These are phyloP conservation scores for Ptychoptera albimana DNA, from an alignment of 2,888 invertebrate species.

Conservation along the genomic window DNA sequence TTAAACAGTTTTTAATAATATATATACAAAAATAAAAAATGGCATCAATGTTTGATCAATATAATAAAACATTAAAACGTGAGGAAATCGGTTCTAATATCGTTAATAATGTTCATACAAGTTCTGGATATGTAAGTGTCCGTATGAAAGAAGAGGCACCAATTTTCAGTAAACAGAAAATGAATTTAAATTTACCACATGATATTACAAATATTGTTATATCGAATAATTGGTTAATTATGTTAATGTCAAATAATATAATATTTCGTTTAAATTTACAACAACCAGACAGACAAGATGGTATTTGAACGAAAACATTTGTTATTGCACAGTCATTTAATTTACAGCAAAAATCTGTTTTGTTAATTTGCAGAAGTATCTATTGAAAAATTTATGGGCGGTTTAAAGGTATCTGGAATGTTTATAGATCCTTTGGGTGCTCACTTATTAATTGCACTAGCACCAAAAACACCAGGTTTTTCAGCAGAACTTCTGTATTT, in stretches of 20 bases:
- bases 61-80: slow-evolving; percentile 57
- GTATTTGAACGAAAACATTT: slow-evolving; percentile 28
- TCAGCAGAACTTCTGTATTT: slow-evolving; percentile 67
- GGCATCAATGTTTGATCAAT: slow-evolving; percentile 75
- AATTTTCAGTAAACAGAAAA: slow-evolving; percentile 73
- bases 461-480: slow-evolving; percentile 33
- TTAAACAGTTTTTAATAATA: too few relatives aligned
- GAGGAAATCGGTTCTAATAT: slow-evolving; percentile 18
- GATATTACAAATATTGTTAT: slow-evolving; percentile 67
- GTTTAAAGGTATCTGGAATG: slow-evolving; percentile 22
- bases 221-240: slow-evolving; percentile 64
- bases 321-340: not conserved
- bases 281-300: slow-evolving; percentile 60
- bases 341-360: not conserved
- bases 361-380: slow-evolving; percentile 17
- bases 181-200: slow-evolving; percentile 63
- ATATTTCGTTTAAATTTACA: slow-evolving; percentile 68
- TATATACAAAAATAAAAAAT: slow-evolving; percentile 32
- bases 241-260: slow-evolving; percentile 69
- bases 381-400: slow-evolving; percentile 24
- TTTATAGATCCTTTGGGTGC: slow-evolving; percentile 70
- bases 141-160: slow-evolving; percentile 56
- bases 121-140: slow-evolving; percentile 38
- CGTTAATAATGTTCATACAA: slow-evolving; percentile 27
- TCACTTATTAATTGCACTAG: slow-evolving; percentile 60